A percentile compares a stretch with the other conserved stretches of the same genome.
Conservation (phyloP, 2,113 vertebrate genomes). For the Petromus typicus region DNA sequence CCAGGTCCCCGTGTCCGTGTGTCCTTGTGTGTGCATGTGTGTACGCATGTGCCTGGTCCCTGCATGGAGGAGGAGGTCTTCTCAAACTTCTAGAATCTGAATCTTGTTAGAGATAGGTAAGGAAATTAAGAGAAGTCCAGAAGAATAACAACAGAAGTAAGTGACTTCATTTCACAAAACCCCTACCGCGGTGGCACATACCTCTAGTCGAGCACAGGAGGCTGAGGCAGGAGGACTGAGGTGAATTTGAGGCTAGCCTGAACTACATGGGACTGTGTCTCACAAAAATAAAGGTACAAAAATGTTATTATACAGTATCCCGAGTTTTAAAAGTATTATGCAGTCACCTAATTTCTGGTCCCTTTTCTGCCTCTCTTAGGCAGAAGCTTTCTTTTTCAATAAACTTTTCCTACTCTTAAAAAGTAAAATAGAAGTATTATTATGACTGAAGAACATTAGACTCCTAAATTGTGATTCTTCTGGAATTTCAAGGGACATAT, state of each 20-base stretch:
- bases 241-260: neutral
- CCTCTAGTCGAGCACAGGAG: neutral
- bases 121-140: neutral
- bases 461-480: slow-evolving; percentile 46
- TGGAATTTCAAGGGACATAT: slow-evolving; percentile 65
- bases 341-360: too few species aligned
- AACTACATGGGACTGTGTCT: neutral
- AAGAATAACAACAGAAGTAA: neutral
- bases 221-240: neutral
- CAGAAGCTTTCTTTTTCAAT: too few species aligned
- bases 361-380: too few species aligned
- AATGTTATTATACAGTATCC: too few species aligned
- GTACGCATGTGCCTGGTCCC: neutral
- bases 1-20: neutral
- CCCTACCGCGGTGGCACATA: neutral
- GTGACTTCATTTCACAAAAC: neutral
- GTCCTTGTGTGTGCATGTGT: neutral
- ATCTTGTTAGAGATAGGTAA: neutral
- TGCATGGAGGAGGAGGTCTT: neutral
- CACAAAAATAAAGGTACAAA: neutral
- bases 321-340: too few species aligned
- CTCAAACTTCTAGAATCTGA: neutral
- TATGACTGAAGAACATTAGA: neutral
- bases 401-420: too few species aligned
- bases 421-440: neutral